Conservation (phyloP, 1,140 invertebrate genomes). For the Temnothorax nylanderi region DNA sequence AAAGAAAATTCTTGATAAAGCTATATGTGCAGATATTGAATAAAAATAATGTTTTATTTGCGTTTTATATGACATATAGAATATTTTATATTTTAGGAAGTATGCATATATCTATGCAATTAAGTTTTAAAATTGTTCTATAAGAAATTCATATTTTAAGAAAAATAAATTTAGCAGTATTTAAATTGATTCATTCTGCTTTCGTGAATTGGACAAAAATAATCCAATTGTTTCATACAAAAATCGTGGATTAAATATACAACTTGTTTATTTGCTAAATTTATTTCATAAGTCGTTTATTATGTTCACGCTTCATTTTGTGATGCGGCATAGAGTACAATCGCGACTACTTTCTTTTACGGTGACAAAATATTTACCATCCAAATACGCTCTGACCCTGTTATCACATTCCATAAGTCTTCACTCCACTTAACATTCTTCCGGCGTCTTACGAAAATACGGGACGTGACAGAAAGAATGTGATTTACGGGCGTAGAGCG, state of each 20-base stretch:
- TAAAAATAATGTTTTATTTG: not conserved
- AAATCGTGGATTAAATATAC: not conserved
- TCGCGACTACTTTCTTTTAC: not conserved
- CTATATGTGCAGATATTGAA: not conserved
- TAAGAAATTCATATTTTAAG: not conserved
- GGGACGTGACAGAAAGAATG: conserved; percentile 76
- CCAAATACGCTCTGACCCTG: not conserved
- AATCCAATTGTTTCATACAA: not conserved
- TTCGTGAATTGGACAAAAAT: not conserved
- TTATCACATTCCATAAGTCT: conserved; percentile 46
- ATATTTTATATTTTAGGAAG: not conserved
- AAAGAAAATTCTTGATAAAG: not conserved
- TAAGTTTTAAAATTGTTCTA: not conserved
- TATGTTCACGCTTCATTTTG: not conserved
- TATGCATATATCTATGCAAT: not conserved
- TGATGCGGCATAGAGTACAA: not conserved
- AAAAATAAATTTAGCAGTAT: not conserved
- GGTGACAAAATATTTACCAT: conserved; percentile 18
- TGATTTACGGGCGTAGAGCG: conserved; percentile 73
- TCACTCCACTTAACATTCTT: conserved; percentile 46
- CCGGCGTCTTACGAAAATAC: conserved; percentile 73
- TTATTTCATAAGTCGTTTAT: not conserved
- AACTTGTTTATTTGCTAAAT: not conserved
- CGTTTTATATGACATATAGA: not conserved
- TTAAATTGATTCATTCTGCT: not conserved